Percentiles rank a stretch among this genome's conserved stretches.
These are phyloP conservation scores for Scaptomyza parva DNA, from an alignment of 2,888 invertebrate genomes.

Conservation along the genomic window DNA sequence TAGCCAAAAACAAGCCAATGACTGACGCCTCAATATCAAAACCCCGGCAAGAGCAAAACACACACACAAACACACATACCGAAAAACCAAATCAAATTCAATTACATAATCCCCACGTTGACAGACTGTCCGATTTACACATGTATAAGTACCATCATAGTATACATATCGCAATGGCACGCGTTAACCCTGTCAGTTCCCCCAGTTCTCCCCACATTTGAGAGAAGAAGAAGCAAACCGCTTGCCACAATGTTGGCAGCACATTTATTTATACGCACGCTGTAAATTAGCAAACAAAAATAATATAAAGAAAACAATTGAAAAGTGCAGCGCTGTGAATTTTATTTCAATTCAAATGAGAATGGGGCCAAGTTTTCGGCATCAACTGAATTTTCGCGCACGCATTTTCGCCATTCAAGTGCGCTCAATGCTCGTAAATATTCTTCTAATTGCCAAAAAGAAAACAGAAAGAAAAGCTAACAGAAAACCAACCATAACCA, in stretches of 20 bases:
- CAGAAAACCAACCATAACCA: slow-evolving; percentile 7
- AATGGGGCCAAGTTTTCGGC: slow-evolving; percentile 69
- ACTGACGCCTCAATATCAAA: slow-evolving; percentile 27
- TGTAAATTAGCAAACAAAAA: slow-evolving; percentile 67
- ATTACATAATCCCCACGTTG: slow-evolving; percentile 69
- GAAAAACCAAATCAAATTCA: slow-evolving; percentile 26
- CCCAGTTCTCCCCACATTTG: not conserved
- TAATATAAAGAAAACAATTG: slow-evolving; percentile 31
- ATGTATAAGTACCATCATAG: slow-evolving; percentile 7
- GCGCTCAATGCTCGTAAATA: slow-evolving; percentile 54
- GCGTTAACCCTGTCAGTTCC: slow-evolving; percentile 71
- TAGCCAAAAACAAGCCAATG: slow-evolving; percentile 43
- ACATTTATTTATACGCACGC: slow-evolving; percentile 74
- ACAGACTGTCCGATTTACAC: slow-evolving; percentile 61
- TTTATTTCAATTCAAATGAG: slow-evolving; percentile 36
- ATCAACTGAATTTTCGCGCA: slow-evolving; percentile 43
- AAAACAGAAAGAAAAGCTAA: slow-evolving; percentile 5
- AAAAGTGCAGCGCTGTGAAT: slow-evolving; percentile 32
- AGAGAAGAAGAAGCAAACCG: slow-evolving; percentile 3
- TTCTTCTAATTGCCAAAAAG: slow-evolving; percentile 59
- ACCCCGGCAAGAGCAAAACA: slow-evolving; percentile 13
- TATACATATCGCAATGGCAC: slow-evolving; percentile 46
- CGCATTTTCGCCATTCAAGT: slow-evolving; percentile 59
- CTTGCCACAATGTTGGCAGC: slow-evolving; percentile 63
- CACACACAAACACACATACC: not conserved